phyloP scores from a whole-genome alignment of 2,113 vertebrate species.

The Arvicanthis niloticus region DNA sequence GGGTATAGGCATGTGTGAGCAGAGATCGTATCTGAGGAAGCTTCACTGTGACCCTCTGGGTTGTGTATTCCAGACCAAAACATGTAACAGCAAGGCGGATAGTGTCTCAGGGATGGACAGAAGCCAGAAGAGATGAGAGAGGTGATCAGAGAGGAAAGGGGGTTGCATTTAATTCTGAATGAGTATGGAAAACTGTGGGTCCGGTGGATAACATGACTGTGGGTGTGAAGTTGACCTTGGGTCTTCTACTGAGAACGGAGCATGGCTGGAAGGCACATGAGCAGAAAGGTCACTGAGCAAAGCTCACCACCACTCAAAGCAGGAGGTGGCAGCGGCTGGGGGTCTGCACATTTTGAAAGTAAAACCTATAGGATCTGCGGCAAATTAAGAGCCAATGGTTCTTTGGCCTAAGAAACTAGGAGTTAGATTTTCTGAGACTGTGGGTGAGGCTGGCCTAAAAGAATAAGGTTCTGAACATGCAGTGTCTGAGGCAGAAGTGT shows the following conservation, averaged over 20 bases:
- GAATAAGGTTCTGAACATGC: neutral
- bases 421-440: neutral
- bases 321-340: neutral
- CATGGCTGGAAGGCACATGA: neutral
- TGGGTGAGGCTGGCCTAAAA: neutral
- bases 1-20: neutral
- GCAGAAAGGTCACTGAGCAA: neutral
- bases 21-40: neutral
- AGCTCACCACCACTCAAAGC: neutral
- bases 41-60: neutral
- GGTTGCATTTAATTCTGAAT: neutral
- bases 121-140: neutral
- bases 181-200: neutral
- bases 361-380: neutral
- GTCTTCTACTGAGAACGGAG: neutral
- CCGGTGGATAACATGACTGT: neutral
- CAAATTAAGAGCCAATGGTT: neutral
- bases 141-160: neutral
- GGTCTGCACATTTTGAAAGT: neutral
- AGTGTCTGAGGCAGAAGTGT: too few species aligned
- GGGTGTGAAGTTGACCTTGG: neutral
- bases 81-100: neutral
- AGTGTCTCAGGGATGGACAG: neutral
- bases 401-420: neutral
- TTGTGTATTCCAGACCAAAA: neutral